Percentiles rank a stretch among this genome's conserved stretches.
These are phyloP conservation scores for Xestobium rufovillosum DNA, from an alignment of 2,888 invertebrate genomes.

Conservation along the genomic window DNA sequence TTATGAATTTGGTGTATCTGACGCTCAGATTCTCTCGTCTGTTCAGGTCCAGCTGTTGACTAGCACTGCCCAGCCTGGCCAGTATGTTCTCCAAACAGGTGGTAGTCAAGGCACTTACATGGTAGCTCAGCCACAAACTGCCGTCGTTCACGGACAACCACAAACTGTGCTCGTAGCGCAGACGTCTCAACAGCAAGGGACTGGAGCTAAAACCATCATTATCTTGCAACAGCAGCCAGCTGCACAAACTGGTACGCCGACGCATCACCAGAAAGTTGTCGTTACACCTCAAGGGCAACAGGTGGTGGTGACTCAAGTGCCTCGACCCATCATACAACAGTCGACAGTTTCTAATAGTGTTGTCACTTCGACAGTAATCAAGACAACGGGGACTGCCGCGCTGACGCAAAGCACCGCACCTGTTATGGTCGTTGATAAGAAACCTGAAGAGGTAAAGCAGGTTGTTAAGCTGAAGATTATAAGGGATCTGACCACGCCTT, in stretches of 20 bases:
- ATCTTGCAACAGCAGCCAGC: conserved; percentile 55
- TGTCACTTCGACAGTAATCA: conserved; percentile 35
- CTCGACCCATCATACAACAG: conserved; percentile 47
- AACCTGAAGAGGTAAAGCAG: conserved; percentile 29
- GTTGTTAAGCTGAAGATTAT: conserved; percentile 35
- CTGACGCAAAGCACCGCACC: conserved; percentile 22
- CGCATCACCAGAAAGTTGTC: conserved; percentile 44
- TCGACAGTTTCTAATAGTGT: conserved; percentile 44
- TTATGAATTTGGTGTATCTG: no score
- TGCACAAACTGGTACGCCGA: conserved; percentile 35
- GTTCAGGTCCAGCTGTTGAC: conserved; percentile 46
- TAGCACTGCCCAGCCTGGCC: conserved; percentile 39
- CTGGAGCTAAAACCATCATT: conserved; percentile 62
- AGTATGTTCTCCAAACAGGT: conserved; percentile 47
- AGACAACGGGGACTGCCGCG: conserved; percentile 27
- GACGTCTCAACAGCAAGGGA: conserved; percentile 57
- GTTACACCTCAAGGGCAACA: conserved; percentile 62
- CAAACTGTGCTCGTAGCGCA: conserved; percentile 61
- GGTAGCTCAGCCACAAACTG: conserved; percentile 58
- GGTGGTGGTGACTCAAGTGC: conserved; percentile 54
- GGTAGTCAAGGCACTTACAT: conserved; percentile 55
- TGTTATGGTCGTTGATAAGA: conserved; percentile 27
- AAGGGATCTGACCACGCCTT: conserved; percentile 46
- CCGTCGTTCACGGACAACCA: conserved; percentile 52
- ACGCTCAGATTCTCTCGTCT: no score